Conservation (phyloP, 1,140 invertebrate species). For the Zaprionus taronus region DNA sequence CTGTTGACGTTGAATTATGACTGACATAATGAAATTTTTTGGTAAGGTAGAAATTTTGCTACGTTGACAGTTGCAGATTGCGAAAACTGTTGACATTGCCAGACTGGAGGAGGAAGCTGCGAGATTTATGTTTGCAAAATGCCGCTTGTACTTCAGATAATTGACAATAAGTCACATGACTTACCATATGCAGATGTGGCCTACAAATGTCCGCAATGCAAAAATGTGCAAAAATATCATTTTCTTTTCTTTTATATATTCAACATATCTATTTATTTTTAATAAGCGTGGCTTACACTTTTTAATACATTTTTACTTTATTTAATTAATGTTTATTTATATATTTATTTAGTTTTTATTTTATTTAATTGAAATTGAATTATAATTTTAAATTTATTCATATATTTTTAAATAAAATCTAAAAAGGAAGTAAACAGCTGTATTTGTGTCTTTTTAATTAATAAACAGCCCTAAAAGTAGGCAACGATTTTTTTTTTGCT, state of each 20-base stretch:
- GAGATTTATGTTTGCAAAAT: neutral
- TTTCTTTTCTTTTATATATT: neutral
- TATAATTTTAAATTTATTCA: too few relatives aligned
- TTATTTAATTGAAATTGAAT: too few relatives aligned
- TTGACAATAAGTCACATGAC: neutral
- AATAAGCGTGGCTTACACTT: too few relatives aligned
- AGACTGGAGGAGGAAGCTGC: neutral
- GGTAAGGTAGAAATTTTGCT: constrained; percentile 26
- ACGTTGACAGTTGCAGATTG: constrained; percentile 38
- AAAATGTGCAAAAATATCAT: neutral
- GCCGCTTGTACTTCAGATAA: neutral
- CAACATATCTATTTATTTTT: neutral
- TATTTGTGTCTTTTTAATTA: too few relatives aligned
- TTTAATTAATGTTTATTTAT: neutral
- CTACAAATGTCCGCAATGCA: neutral
- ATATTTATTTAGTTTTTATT: too few relatives aligned
- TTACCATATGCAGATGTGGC: neutral
- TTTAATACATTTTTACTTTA: too few relatives aligned
- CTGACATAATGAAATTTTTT: constrained; percentile 70
- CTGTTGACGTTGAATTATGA: constrained; percentile 75
- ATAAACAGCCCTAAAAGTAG: neutral
- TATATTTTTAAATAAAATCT: too few relatives aligned
- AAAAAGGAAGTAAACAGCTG: too few relatives aligned
- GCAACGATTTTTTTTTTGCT: neutral
- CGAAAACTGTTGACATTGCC: constrained; percentile 22